Evolutionary conservation across 2,797 vertebrate genomes (phyloP), one percentile per base, ranked within the genome.

Genomic region (Chanos chanos): DNA sequence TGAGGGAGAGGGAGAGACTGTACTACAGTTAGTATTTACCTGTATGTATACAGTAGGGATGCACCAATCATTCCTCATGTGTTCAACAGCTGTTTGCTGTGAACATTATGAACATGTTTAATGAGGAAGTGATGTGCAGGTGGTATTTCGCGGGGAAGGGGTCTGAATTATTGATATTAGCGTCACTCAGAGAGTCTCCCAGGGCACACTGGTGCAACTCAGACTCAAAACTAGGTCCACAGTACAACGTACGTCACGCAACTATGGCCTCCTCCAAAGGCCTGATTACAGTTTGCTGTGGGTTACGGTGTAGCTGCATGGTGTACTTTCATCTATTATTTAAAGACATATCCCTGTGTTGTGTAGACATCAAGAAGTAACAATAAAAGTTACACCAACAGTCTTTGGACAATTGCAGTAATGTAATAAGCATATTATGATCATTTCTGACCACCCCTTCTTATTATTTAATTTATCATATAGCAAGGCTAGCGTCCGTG

Each of bases 151-250:
- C 22, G 3, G 54, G 3, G 48, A 10, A 60, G 22, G 18, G 4
- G 21, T 52, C 22, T 60, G 19, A 59, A 60, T 66, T 45, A 60
- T 60, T 60, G 27, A 66, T 45, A n/a, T 55, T 37, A 49, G 41
- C 43, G 21, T 44, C 39, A 24, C 21, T 21, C 40, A 21, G 40
- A 43, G 43, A 22, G 9, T 9, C 43, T 36, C 33, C 4, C 40
- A 7, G 43, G 33, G 12, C 7, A 44, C 28, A 16, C 24, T 6
- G 10, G 5, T n/a, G 15, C 15, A 34, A 19, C 36, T 66, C 31
- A 8, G 1, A 13, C 36, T 58, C 22, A 45, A 18, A 12, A 45
- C 18, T 28, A 48, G 25, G 21, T 37, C 21, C 47, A 36, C 36
- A 25, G 18, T 21, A 43, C 22, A 40, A 40, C 43, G n/a, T n/a